phyloP scores from a whole-genome alignment of 2,797 vertebrate genomes.

The Forpus xanthops region DNA sequence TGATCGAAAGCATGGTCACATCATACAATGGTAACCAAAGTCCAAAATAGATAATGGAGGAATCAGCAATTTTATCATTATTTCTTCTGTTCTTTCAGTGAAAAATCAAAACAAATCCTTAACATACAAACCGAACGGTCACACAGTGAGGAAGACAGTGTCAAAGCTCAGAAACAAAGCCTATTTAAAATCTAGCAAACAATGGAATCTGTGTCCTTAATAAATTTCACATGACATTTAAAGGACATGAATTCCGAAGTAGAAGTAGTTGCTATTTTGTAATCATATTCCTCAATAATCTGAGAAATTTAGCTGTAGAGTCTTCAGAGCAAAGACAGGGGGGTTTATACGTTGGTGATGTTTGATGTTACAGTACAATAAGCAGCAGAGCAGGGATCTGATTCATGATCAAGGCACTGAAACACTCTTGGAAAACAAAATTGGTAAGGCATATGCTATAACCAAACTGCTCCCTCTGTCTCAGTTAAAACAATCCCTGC shows the following conservation, averaged over 20 bases:
- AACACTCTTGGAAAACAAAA: not conserved
- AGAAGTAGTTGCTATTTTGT: not conserved
- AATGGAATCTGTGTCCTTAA: conserved; percentile 32
- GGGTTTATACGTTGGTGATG: not conserved
- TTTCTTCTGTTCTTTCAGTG: not conserved
- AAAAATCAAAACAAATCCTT: not conserved
- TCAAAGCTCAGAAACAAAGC: conserved; percentile 16
- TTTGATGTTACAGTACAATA: not conserved
- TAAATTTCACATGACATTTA: conserved; percentile 24
- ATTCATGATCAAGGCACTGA: not conserved
- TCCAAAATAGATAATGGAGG: not conserved
- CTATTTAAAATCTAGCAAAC: conserved; percentile 21
- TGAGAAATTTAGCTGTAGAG: not conserved
- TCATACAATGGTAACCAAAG: not conserved
- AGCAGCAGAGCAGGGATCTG: not conserved
- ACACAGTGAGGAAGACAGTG: not conserved
- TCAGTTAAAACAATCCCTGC: not conserved
- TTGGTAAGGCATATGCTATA: not conserved
- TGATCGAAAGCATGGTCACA: not conserved
- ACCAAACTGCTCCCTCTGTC: not conserved
- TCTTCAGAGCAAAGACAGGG: not conserved
- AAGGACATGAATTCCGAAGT: conserved; percentile 16
- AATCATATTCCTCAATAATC: not conserved
- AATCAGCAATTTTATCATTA: not conserved
- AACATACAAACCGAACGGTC: not conserved